Conservation (phyloP, 2,797 vertebrate species). For the Vireo griseus region DNA sequence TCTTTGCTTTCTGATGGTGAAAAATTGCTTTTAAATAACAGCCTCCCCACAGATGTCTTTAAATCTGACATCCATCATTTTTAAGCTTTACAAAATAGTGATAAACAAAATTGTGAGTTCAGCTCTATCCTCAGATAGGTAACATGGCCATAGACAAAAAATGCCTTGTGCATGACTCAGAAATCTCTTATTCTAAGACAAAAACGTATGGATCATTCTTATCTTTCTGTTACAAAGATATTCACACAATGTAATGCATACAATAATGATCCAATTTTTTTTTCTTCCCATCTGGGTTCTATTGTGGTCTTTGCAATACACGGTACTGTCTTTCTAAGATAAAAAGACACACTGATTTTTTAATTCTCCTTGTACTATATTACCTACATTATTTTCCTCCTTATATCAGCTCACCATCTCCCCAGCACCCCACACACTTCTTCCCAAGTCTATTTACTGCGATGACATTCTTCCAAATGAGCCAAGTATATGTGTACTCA, state of each 20-base stretch:
- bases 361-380: not conserved
- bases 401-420: not conserved
- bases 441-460: not conserved
- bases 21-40: conserved; percentile 21
- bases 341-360: not conserved
- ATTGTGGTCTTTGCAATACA: not conserved
- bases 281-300: not conserved
- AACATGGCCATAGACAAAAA: not conserved
- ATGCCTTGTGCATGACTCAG: not conserved
- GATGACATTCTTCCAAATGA: not conserved
- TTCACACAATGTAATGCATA: not conserved
- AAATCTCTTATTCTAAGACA: not conserved
- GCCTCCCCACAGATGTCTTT: not conserved
- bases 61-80: conserved; percentile 13
- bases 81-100: not conserved
- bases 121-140: not conserved
- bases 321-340: not conserved
- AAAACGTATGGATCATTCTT: conserved; percentile 3
- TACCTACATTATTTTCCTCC: not conserved
- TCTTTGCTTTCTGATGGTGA: not conserved
- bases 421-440: not conserved
- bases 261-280: not conserved
- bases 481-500: not conserved
- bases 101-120: conserved; percentile 6
- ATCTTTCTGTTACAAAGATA: not conserved